phyloP scores from a whole-genome alignment of 2,797 vertebrate genomes.

The Huso huso region DNA sequence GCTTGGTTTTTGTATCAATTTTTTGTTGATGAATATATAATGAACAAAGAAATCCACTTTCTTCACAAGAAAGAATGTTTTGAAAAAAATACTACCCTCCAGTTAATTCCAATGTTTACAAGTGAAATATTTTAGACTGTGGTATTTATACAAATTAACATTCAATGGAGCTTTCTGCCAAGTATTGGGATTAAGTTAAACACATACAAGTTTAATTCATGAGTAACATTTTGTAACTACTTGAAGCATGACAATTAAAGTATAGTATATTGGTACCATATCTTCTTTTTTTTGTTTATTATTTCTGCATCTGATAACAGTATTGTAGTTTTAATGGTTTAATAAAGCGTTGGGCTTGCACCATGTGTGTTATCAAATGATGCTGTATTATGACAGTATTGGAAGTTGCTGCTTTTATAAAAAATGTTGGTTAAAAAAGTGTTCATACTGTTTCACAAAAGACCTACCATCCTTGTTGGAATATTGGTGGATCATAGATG shows the following conservation, averaged over 20 bases:
- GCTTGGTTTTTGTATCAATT: conserved; percentile 3
- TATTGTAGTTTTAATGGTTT: conserved; percentile 60
- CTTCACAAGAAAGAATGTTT: conserved; percentile 71
- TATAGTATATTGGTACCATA: conserved; percentile 37
- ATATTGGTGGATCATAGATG: conserved; percentile 10
- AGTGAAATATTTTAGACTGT: conserved; percentile 63
- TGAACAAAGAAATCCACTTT: conserved; percentile 32
- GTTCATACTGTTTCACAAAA: background rate
- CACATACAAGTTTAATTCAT: background rate
- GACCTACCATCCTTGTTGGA: conserved; percentile 23
- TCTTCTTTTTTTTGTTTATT: conserved; percentile 18
- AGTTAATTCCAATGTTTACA: conserved; percentile 71
- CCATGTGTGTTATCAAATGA: conserved; percentile 35
- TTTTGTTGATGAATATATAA: conserved; percentile 7
- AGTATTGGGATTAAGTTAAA: conserved; percentile 13
- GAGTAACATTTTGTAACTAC: conserved; percentile 6
- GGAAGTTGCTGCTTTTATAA: conserved; percentile 38
- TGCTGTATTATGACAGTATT: conserved; percentile 42
- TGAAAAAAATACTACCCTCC: conserved; percentile 49
- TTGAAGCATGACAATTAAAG: conserved; percentile 39
- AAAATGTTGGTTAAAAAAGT: conserved; percentile 20
- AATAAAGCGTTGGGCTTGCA: conserved; percentile 33
- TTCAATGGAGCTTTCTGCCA: conserved; percentile 46
- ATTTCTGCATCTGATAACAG: conserved; percentile 45
- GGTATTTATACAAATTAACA: conserved; percentile 55